Evolutionary conservation across 2,888 invertebrate genomes (phyloP).

Genomic region (Ditylenchus weischeri): DNA sequence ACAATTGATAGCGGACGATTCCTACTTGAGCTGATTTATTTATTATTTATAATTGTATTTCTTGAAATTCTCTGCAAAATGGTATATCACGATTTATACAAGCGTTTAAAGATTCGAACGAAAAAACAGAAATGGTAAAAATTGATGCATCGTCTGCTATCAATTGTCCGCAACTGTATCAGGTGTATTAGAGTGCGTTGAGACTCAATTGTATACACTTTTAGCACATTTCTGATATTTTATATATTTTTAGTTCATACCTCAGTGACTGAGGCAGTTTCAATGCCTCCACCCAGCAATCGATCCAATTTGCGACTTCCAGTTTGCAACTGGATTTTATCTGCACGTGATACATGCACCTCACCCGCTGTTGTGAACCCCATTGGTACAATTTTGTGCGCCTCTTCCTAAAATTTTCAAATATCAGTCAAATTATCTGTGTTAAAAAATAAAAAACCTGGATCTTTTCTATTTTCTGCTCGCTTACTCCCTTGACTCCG

Average conservation of each 20-base stretch:
- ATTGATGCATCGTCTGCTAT: no score
- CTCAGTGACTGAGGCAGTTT: slow-evolving; percentile 96
- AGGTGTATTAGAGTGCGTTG: no score
- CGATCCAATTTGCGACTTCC: slow-evolving; percentile 64
- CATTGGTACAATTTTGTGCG: slow-evolving; percentile 88
- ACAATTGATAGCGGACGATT: no score
- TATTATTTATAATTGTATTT: no score
- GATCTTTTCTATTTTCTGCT: slow-evolving; percentile 81
- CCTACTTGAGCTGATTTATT: no score
- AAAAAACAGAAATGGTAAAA: no score
- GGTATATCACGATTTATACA: no score
- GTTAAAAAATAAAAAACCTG: not conserved
- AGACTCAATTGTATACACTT: no score
- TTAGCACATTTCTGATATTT: no score
- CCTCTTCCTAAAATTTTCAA: slow-evolving; percentile 68
- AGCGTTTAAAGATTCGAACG: no score
- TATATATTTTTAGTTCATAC: slow-evolving; percentile 22
- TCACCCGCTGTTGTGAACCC: slow-evolving; percentile 97
- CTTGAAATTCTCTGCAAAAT: no score
- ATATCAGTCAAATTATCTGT: not conserved
- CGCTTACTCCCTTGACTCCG: slow-evolving; percentile 78
- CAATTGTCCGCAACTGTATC: no score
- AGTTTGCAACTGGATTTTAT: slow-evolving; percentile 88
- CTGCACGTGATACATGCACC: slow-evolving; percentile 87
- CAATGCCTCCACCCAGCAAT: slow-evolving; percentile 73